phyloP scores from a whole-genome alignment of 2,113 vertebrate species.

The human region DNA sequence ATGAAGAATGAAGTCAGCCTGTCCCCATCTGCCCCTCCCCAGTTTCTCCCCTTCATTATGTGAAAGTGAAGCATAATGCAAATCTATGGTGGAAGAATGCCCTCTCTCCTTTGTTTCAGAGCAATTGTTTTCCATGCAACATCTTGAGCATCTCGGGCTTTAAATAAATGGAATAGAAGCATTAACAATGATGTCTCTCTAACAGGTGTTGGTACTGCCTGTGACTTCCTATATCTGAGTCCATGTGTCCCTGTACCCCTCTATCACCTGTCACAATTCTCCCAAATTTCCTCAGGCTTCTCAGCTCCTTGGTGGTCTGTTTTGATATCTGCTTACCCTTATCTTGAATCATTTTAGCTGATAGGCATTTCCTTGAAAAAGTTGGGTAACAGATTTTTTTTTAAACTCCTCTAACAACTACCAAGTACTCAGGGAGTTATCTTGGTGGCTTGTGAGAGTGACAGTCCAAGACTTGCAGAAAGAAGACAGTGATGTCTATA shows the following conservation, averaged over 20 bases:
- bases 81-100: not conserved
- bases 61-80: not conserved
- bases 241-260: not conserved
- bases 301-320: slow-evolving; percentile 81
- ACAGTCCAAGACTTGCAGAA: slow-evolving; percentile 43
- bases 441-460: slow-evolving; percentile 65
- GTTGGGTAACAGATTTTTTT: slow-evolving; percentile 67
- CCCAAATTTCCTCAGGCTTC: slow-evolving; percentile 47
- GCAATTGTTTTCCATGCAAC: not conserved
- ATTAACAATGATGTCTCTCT: not conserved
- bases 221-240: not conserved
- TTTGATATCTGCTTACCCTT: slow-evolving; percentile 80
- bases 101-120: not conserved
- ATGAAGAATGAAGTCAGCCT: not conserved
- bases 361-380: slow-evolving; percentile 78
- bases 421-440: slow-evolving; percentile 79
- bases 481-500: not conserved
- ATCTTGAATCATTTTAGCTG: slow-evolving; percentile 83
- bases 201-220: not conserved
- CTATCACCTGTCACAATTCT: slow-evolving; percentile 60
- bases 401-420: slow-evolving; percentile 55
- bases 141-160: not conserved
- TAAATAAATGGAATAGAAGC: not conserved
- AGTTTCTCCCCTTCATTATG: not conserved
- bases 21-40: not conserved